Conservation (phyloP, 2,113 vertebrate species). For the Azemiops feae region DNA sequence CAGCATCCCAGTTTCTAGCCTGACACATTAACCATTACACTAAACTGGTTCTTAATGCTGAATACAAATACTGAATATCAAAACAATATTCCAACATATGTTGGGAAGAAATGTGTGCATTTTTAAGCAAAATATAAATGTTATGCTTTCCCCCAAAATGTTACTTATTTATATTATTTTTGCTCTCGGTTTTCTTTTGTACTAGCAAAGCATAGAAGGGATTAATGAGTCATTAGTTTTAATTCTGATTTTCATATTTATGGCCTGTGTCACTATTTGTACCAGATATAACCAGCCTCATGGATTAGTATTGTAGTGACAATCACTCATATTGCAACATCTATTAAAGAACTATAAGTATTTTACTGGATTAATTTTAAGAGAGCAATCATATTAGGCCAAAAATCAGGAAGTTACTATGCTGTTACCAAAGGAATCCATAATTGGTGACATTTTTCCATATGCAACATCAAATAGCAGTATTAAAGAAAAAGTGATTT, state of each 20-base stretch:
- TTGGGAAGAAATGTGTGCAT: too few relatives aligned
- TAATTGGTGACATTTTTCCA: too few relatives aligned
- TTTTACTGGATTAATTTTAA: slow-evolving; percentile 19
- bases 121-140: too few relatives aligned
- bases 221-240: background rate
- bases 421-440: too few relatives aligned
- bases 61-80: background rate
- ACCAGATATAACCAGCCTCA: background rate
- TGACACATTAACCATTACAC: too few relatives aligned
- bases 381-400: background rate
- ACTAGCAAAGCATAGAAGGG: too few relatives aligned
- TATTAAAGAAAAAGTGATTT: background rate
- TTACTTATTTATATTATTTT: too few relatives aligned
- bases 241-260: background rate
- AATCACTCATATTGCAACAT: background rate
- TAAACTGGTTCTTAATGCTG: too few relatives aligned
- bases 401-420: too few relatives aligned
- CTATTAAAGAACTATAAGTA: background rate
- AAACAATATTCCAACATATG: background rate
- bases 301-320: background rate
- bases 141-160: too few relatives aligned
- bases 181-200: too few relatives aligned
- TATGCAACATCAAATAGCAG: background rate
- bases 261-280: background rate
- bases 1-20: too few relatives aligned